Conservation (phyloP, 2,797 vertebrate genomes). For the Neosilurus hyrtlii region DNA sequence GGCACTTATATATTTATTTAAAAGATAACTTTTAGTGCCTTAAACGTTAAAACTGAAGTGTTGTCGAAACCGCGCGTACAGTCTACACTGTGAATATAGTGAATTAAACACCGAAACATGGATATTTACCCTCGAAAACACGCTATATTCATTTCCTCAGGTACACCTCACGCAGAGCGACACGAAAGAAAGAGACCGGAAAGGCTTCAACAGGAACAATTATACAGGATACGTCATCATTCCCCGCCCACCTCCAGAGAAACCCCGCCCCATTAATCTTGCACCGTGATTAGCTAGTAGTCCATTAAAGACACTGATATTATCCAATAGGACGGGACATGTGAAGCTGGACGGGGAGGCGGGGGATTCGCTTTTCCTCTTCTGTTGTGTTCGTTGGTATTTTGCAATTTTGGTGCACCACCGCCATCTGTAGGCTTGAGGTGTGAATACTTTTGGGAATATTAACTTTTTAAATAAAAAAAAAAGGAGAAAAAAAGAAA, state of each 20-base stretch:
- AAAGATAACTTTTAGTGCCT: too few species aligned
- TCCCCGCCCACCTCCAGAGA: background rate
- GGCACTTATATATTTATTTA: background rate
- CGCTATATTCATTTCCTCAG: rapidly evolving
- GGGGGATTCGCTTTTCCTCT: too few species aligned
- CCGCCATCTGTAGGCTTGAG: too few species aligned
- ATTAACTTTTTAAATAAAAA: too few species aligned
- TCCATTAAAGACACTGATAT: background rate
- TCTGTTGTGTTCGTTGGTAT: too few species aligned
- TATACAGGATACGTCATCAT: background rate
- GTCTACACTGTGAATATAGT: background rate
- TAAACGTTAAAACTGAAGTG: too few species aligned
- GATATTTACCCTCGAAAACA: background rate
- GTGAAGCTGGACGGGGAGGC: too few species aligned
- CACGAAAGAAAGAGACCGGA: constrained; percentile 17
- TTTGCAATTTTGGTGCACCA: too few species aligned
- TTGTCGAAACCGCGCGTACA: background rate
- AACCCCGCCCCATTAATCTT: background rate
- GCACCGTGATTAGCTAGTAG: background rate
- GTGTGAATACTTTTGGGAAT: too few species aligned
- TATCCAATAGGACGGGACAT: background rate
- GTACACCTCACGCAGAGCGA: background rate
- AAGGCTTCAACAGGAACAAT: background rate
- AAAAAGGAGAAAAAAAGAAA: too few species aligned
- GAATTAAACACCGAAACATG: rapidly evolving